phyloP scores from a whole-genome alignment of 2,113 vertebrate genomes.

The Eudyptes chrysolophus region DNA sequence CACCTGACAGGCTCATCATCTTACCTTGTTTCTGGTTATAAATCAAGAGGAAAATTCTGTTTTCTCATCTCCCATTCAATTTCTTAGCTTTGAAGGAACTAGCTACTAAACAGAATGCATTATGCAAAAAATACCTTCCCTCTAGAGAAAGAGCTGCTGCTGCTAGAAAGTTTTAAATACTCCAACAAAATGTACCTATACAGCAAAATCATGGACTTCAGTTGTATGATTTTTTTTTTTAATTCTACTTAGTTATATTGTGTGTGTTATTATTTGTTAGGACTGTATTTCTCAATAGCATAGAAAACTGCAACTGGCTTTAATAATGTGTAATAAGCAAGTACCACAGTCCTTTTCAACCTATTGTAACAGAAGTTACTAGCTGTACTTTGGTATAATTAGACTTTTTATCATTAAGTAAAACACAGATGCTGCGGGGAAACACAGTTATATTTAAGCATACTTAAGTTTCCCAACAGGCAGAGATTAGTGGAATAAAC shows the following conservation, averaged over 20 bases:
- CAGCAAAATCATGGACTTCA: background rate
- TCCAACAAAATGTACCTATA: background rate
- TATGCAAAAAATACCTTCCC: background rate
- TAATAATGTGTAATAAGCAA: background rate
- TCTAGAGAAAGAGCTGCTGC: background rate
- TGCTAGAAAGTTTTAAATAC: background rate
- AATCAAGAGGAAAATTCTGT: background rate
- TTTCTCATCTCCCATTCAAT: background rate
- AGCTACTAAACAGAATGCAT: background rate
- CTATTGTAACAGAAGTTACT: background rate
- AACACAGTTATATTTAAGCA: background rate
- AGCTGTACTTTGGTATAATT: background rate
- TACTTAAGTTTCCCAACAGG: background rate
- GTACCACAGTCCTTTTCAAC: background rate
- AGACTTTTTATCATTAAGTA: background rate
- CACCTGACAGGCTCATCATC: background rate
- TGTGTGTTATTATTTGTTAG: background rate
- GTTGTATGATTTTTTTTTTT: accelerated
- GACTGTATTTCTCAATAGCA: background rate
- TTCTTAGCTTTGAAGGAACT: background rate
- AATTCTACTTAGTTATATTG: background rate
- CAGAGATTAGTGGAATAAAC: background rate
- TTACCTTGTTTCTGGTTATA: background rate
- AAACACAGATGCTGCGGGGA: background rate
- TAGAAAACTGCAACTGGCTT: background rate